Base-by-base conservation (phyloP, 2,888 invertebrate species). In the Trissolcus japonicus region DNA sequence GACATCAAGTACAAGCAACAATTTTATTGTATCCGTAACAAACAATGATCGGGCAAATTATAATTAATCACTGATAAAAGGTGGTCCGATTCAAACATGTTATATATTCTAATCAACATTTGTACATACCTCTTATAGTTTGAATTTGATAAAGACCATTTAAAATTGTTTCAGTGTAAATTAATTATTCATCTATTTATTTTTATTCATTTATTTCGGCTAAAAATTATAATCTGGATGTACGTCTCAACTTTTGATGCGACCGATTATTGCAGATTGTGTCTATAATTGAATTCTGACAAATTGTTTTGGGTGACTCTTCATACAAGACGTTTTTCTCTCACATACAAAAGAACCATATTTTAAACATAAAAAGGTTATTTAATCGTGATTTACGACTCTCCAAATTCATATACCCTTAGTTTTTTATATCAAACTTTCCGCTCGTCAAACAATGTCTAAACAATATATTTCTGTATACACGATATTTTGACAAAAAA, bases 401-500 rank as follows among this genome's bases (percentile, higher is more conserved):
- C 62, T 35, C 4, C 4, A 55, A 60, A 69, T 69, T 69, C 65
- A 75, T 65, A 65, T 35, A 35, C 29, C 21, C 60, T 69, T 76
- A 69, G 63, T 65, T 76, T 65, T 65, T 50, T 62, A 75, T 68
- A 76, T 69, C 69, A 63, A 61, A 55, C 55, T 51, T 68, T 65
- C 51, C 62, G 75, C 75, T 75, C 68, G 75, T 60, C 48, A 57
- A 68, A 65, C 69, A 75, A 69, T 60, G 65, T 69, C 75, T 25
- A 68, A 54, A 65, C 69, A 65, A 76, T 76, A 76, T 69, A 69
- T 76, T 76, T 76, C 76, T 76, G 69, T 69, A 76, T 76, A 69
- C 76, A 76, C 60, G 51, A 79, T 81, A 79, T 77, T 80, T 72
- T 78, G 69, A 79, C 79, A 68, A 79, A 83, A 35, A 77, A 11